phyloP scores from a whole-genome alignment of 2,113 vertebrate species.

The Chaetodon trifascialis region DNA sequence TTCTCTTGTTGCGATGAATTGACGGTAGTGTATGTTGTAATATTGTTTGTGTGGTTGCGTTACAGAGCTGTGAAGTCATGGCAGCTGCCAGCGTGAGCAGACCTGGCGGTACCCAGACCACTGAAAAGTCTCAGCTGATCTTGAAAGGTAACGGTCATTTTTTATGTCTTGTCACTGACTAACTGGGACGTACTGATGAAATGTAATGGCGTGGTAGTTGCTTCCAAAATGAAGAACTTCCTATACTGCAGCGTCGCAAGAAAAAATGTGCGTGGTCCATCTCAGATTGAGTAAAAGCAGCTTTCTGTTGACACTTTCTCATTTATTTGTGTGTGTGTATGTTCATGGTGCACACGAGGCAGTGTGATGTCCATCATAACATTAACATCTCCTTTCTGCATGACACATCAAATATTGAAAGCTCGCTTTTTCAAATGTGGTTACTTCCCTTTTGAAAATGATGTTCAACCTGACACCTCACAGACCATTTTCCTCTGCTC shows the following conservation, averaged over 20 bases:
- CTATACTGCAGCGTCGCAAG: not conserved
- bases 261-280: not conserved
- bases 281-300: not conserved
- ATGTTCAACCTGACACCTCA: not conserved
- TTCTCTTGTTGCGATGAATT: not conserved
- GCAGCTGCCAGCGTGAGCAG: conserved; percentile 91
- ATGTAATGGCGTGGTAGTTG: not conserved
- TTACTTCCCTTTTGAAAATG: not conserved
- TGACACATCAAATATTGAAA: not conserved
- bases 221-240: too few species aligned
- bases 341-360: not conserved
- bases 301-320: too few species aligned
- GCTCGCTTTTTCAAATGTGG: not conserved
- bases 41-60: conserved; percentile 55
- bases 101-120: conserved; percentile 83
- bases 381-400: too few species aligned
- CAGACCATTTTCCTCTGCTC: not conserved
- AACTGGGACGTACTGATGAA: not conserved
- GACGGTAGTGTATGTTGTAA: not conserved
- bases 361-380: not conserved
- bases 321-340: not conserved
- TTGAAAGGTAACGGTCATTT: conserved; percentile 89
- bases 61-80: conserved; percentile 93
- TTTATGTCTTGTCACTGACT: not conserved
- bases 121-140: conserved; percentile 92